Base-by-base conservation (phyloP, 2,113 vertebrate genomes). In the Prochilodus magdalenae region DNA sequence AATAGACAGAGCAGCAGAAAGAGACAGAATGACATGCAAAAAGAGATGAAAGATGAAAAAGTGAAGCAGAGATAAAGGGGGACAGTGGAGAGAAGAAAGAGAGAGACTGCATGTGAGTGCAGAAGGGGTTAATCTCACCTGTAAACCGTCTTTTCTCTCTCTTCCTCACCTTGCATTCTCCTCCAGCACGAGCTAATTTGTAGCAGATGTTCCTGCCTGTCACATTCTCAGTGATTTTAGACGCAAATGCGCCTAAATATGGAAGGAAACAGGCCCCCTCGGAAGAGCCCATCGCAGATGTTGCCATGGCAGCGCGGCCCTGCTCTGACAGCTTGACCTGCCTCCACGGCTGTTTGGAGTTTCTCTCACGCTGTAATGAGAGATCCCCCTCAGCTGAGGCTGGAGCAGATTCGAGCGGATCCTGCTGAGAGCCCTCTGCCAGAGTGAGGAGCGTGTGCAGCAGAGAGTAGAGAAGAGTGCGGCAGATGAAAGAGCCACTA, bases 231-330 rank as follows among this genome's bases (percentile, higher is more conserved):
- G 72, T 78, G 65, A 62, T 77, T 80, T 80, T 63, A 55, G 65
- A 66, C 80, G 66, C 81, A 80, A 70, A 57, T 72, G 72, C 66
- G 20, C 80, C 77, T 76, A 86, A 83, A 86, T 83, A 76, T 86
- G 81, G 81, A 75, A 83, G 36, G 44, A 78, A 69, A 47, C 55
- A 60, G 73, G 16, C 80, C 63, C 49, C 76, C 81, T 18, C 74
- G 44, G 62, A 77, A 75, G 29, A 84, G 71, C 40, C 70, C 65
- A 62, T 65, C 57, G 79, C 79, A 73, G 59, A 69, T 20, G 82
- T 90, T 87, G 67, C 83, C 87, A 90, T 88, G 74, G 89, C 79
- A 87, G 73, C 86, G 11, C 8, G 66, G 75, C 69, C 57, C 79
- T 71, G 70, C 62, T 70, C 62, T 86, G 80, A 87, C 88, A 84